These are phyloP conservation scores for Dynastes maya DNA, from an alignment of 2,888 invertebrate genomes.

Conservation along the genomic window DNA sequence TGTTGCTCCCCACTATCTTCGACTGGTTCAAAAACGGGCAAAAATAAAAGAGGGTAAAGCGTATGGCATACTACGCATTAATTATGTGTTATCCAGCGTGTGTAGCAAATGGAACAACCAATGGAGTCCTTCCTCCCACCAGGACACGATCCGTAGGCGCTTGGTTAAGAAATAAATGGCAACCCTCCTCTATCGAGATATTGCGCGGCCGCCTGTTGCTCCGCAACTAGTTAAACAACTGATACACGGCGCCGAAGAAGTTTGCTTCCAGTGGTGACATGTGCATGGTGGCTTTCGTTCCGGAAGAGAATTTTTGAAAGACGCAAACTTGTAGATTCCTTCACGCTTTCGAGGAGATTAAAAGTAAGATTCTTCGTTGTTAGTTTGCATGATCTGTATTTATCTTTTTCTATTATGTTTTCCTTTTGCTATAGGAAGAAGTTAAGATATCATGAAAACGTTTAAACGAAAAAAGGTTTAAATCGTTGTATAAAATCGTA, in stretches of 20 bases:
- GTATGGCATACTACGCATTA: conserved; percentile 17
- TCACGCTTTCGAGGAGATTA: neutral
- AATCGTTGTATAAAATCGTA: too few species aligned
- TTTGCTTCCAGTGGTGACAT: conserved; percentile 32
- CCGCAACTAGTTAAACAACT: conserved; percentile 51
- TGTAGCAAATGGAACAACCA: conserved; percentile 46
- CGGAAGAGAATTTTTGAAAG: neutral
- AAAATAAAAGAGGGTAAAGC: neutral
- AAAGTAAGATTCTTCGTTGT: conserved; percentile 3
- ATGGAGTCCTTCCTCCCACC: conserved; percentile 51
- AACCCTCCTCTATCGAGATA: conserved; percentile 24
- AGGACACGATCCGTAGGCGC: conserved; percentile 52
- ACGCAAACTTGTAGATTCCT: neutral
- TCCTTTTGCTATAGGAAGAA: neutral
- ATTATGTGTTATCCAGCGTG: conserved; percentile 25
- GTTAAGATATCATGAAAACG: too few species aligned
- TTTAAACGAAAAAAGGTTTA: too few species aligned
- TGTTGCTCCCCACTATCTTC: neutral
- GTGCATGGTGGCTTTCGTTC: conserved; percentile 24
- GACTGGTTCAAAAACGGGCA: neutral
- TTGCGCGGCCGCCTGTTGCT: conserved; percentile 51
- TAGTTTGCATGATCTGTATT: conserved; percentile 4
- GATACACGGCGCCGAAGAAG: conserved; percentile 34
- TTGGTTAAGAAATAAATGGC: conserved; percentile 54
- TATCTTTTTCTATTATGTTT: neutral